Base-by-base conservation (phyloP, 2,797 vertebrate species). In the Trichosurus vulpecula region DNA sequence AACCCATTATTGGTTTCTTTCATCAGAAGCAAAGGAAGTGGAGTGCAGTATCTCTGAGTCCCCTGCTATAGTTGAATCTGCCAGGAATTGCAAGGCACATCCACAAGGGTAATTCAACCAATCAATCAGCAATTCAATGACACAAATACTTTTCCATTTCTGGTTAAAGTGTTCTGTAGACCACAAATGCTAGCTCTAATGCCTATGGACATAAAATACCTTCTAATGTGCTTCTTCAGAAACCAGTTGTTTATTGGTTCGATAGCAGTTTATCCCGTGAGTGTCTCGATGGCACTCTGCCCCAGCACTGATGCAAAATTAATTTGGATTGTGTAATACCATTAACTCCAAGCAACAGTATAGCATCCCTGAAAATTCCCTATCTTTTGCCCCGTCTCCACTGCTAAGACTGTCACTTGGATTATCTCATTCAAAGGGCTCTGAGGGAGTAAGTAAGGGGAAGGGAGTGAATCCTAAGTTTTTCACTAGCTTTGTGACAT, bases 181-280 rank as follows among this genome's bases (percentile, higher is more conserved):
- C 94, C 93, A 94, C 94, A 95, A 55, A 96, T 52, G 47, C 91
- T 94, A 94, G 47, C 90, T 92, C 90, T 94, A 93, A 95, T 92
- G 89, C 89, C 92, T 91, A 54, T 90, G 92, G 97, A 97, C 95
- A 96, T 92, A 95, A 97, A 97, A 92, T 92, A 92, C 94, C 93
- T 95, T 95, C 81, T 92, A 96, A 97, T 96, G 66, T 95, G 87
- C 90, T 95, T 97, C 91, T 97, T 96, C 96, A 94, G 81, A 90
- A 96, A 94, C 81, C 57, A 97, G n/a, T n/a, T 97, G 66, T 91
- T 97, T 95, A 92, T 95, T 91, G 57, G 90, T 81, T 96, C 87
- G 31, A 95, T 41, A 90, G 19, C 14, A 93, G 74, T 54, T 93
- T 51, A 90, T 97, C 92, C 96, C 92, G 35, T 57, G 91, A 57